These are phyloP conservation scores for Cydia fagiglandana DNA, from an alignment of 1,140 invertebrate species.

Conservation along the genomic window DNA sequence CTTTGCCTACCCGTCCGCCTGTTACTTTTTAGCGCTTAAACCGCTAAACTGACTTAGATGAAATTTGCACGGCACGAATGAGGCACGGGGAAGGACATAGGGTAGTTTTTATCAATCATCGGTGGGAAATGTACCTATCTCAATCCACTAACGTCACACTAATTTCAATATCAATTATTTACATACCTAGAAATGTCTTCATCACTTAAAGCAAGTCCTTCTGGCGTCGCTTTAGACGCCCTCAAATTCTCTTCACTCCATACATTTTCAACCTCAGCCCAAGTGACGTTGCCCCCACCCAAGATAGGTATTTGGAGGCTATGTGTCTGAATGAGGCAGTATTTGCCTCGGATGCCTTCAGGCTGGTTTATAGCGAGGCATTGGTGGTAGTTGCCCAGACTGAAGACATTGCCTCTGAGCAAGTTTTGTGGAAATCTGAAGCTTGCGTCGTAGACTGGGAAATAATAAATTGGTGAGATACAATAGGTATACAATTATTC, in stretches of 20 bases:
- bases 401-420: not conserved
- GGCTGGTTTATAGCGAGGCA: slow-evolving; percentile 11
- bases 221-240: not conserved
- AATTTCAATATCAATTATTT: not conserved
- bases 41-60: no score
- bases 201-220: not conserved
- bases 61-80: no score
- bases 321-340: slow-evolving; percentile 1
- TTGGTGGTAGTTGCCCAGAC: slow-evolving; percentile 21
- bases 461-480: not conserved
- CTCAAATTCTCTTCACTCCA: not conserved
- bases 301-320: not conserved
- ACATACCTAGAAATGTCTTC: not conserved
- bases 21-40: no score
- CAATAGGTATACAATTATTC: no score
- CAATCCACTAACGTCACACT: no score
- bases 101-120: no score
- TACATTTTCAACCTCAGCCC: not conserved
- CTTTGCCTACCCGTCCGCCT: no score
- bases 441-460: slow-evolving; percentile 19
- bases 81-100: no score
- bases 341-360: slow-evolving; percentile 8
- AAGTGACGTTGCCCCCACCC: not conserved
- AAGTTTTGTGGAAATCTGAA: slow-evolving; percentile 2
- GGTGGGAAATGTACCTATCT: no score